These are phyloP conservation scores for Novumbra hubbsi DNA, from an alignment of 2,797 vertebrate genomes.

Conservation along the genomic window DNA sequence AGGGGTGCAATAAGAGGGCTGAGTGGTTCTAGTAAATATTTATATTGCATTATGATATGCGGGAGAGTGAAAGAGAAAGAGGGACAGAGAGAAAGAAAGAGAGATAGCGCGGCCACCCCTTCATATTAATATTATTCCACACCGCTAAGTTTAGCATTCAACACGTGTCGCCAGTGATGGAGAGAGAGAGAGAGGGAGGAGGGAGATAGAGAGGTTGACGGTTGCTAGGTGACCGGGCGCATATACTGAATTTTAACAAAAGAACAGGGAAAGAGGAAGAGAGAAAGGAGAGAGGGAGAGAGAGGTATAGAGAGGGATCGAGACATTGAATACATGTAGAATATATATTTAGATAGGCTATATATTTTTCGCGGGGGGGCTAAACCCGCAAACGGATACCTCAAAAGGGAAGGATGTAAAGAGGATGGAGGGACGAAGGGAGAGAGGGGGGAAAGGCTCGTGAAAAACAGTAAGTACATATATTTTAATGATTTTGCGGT, in stretches of 20 bases:
- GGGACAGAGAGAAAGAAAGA: constrained; percentile 40
- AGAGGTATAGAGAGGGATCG: constrained; percentile 64
- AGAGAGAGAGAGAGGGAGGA: constrained; percentile 58
- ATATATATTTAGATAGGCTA: constrained; percentile 66
- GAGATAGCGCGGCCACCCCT: constrained; percentile 67
- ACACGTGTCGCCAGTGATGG: constrained; percentile 84
- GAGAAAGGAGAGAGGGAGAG: constrained; percentile 46
- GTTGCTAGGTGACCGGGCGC: constrained; percentile 85
- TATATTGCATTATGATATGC: constrained; percentile 81
- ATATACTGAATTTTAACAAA: constrained; percentile 90
- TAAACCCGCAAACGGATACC: constrained; percentile 79
- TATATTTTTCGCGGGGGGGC: constrained; percentile 62
- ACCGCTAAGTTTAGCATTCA: constrained; percentile 87
- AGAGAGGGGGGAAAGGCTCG: constrained; percentile 79
- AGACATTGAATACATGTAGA: constrained; percentile 82
- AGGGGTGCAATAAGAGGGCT: constrained; percentile 65
- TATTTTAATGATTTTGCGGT: constrained; percentile 64
- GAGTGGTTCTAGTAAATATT: constrained; percentile 83
- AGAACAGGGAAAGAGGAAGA: constrained; percentile 77
- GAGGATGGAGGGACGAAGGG: constrained; percentile 79
- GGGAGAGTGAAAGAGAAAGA: constrained; percentile 52
- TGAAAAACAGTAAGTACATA: constrained; percentile 81
- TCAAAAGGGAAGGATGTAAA: constrained; percentile 80
- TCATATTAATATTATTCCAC: constrained; percentile 79
- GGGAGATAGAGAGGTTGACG: constrained; percentile 76